Base-by-base conservation (phyloP, 2,888 invertebrate genomes). In the Yponomeuta evonymella region DNA sequence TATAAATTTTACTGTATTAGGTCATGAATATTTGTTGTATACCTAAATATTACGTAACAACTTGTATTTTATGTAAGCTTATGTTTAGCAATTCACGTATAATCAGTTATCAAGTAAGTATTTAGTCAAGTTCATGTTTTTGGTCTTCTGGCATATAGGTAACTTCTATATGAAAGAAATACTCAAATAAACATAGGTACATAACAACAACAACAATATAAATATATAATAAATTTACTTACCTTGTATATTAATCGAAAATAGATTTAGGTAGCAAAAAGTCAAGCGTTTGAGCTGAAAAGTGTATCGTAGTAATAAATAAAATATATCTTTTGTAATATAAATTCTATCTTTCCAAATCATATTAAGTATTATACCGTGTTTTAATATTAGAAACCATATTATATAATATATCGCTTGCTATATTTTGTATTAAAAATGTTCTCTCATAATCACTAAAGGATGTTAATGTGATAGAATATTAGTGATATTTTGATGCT, bases 221-320 rank as follows among this genome's bases (percentile, higher is more conserved):
- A 11, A 1, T 64, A 64, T 29, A 64, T 10, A 5, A 33, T 23
- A 10, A 65, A 12, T 12, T 65, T 30, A 30, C 12, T 30, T 11
- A 11, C 12, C 29, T 65, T 65, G 5, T 30, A 30, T 30, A 33
- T 12, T 33, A 78, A 75, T 77, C 77, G 76, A 74, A 80, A 85
- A 86, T 76, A 75, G 67, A 8, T 43, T 43, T 43, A 43, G 43
- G 43, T 8, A 33, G 5, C 33, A 5, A 43, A 58, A 58, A 58
- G 51, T 58, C 51, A 58, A 58, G 51, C 51, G 51, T 58, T 58
- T 4, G 80, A 80, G 88, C 84, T 81, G 70, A 79, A 83, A 73
- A 82, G 89, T 90, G 90, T 90, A 90, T 88, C 76, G 73, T 87
- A 90, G 90, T 90, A 90, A 90, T 90, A 90, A 71, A 58, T 65